Percentiles rank a stretch among this genome's conserved stretches.
These are phyloP conservation scores for Darevskia mixta DNA, from an alignment of 2,797 vertebrate genomes.

Conservation along the genomic window DNA sequence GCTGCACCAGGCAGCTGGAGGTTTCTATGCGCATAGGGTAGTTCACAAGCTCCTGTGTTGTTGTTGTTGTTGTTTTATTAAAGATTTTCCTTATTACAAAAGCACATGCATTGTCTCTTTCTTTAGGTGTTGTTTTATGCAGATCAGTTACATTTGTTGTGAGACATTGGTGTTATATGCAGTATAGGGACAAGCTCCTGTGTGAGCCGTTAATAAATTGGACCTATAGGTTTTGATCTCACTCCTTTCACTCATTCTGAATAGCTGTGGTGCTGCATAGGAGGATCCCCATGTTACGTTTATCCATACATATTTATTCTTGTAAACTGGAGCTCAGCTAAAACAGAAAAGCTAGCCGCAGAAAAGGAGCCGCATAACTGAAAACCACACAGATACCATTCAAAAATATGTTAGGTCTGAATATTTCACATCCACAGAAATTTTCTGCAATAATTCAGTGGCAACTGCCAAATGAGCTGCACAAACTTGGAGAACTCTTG, in stretches of 20 bases:
- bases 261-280: background rate
- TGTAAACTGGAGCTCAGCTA: background rate
- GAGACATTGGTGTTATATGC: no score
- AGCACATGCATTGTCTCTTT: no score
- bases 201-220: background rate
- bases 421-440: background rate
- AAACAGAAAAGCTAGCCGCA: background rate
- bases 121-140: no score
- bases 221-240: background rate
- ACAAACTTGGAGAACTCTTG: background rate
- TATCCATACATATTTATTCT: background rate
- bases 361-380: background rate
- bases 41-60: background rate
- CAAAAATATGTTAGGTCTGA: background rate
- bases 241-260: background rate
- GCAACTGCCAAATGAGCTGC: background rate
- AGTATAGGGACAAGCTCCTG: background rate
- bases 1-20: background rate
- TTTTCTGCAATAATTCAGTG: conserved; percentile 3
- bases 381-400: background rate
- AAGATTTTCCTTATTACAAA: no score
- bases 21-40: background rate
- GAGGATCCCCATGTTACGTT: background rate
- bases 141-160: no score
- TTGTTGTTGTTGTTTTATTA: no score